Conservation (phyloP, 2,888 invertebrate genomes). For the Syrista parreyssii region DNA sequence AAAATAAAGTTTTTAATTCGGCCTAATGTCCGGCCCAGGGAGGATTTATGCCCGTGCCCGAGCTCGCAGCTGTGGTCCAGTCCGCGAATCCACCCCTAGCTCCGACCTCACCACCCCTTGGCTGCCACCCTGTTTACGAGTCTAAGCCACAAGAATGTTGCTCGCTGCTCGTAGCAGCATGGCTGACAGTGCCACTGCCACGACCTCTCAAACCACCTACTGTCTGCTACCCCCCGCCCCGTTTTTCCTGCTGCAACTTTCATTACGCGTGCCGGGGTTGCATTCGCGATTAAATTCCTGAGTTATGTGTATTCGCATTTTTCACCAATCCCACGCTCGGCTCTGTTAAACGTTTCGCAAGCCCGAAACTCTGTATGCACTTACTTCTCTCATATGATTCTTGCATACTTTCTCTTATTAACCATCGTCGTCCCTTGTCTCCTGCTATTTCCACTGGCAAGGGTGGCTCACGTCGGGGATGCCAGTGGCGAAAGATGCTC, state of each 20-base stretch:
- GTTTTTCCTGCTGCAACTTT: constrained; percentile 58
- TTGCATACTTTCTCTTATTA: constrained; percentile 5
- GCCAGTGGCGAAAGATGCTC: background rate
- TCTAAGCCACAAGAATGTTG: constrained; percentile 60
- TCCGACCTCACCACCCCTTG: background rate
- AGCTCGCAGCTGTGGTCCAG: constrained; percentile 1
- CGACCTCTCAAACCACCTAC: background rate
- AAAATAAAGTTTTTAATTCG: constrained; percentile 54
- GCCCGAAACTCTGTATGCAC: background rate
- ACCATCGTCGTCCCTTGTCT: background rate
- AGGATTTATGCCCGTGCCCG: constrained; percentile 45
- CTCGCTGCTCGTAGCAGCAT: constrained; percentile 27
- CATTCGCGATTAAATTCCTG: constrained; percentile 60
- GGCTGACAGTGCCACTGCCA: background rate
- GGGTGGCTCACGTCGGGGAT: background rate
- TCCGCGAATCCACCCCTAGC: background rate
- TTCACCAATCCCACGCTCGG: constrained; percentile 40
- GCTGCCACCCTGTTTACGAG: constrained; percentile 46
- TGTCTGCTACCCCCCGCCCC: background rate
- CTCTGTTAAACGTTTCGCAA: background rate
- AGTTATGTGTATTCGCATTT: constrained; percentile 61
- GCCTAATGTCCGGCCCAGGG: constrained; percentile 46
- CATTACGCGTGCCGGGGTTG: constrained; percentile 56
- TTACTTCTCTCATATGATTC: constrained; percentile 14
- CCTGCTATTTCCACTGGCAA: background rate